Conservation (phyloP, 2,113 vertebrate species). For the Camelus dromedarius region DNA sequence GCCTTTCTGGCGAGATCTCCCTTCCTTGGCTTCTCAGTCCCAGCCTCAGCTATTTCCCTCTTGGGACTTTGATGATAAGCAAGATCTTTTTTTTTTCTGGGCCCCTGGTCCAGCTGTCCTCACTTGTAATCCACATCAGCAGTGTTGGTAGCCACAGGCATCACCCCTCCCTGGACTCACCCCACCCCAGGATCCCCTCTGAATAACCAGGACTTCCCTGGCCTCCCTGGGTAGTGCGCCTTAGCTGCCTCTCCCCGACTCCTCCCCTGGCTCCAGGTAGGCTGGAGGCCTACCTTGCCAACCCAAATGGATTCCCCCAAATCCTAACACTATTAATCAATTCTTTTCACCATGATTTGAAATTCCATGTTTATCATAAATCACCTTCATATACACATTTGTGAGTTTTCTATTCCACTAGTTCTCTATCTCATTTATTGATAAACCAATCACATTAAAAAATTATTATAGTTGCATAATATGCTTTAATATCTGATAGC, state of each 20-base stretch:
- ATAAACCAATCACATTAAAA: neutral
- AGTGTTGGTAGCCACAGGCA: neutral
- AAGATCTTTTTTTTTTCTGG: neutral
- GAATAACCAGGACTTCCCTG: neutral
- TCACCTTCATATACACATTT: neutral
- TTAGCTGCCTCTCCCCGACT: neutral
- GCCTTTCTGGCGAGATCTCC: neutral
- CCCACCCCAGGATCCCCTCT: neutral
- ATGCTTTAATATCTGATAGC: neutral
- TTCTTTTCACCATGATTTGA: neutral
- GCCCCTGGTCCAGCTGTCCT: neutral
- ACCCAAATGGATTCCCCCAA: neutral
- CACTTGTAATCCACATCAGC: neutral
- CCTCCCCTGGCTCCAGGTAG: neutral
- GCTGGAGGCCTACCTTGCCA: neutral
- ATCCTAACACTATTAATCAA: neutral
- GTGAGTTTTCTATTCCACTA: conserved; percentile 6
- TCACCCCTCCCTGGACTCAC: neutral
- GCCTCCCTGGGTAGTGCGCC: neutral
- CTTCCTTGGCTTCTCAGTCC: neutral
- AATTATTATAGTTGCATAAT: neutral
- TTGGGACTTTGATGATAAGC: neutral
- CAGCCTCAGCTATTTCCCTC: neutral
- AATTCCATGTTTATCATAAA: conserved; percentile 16
- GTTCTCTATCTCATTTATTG: neutral